A percentile compares a stretch with the other conserved stretches of the same genome.
phyloP scores from a whole-genome alignment of 2,797 vertebrate species.

The Champsocephalus gunnari region DNA sequence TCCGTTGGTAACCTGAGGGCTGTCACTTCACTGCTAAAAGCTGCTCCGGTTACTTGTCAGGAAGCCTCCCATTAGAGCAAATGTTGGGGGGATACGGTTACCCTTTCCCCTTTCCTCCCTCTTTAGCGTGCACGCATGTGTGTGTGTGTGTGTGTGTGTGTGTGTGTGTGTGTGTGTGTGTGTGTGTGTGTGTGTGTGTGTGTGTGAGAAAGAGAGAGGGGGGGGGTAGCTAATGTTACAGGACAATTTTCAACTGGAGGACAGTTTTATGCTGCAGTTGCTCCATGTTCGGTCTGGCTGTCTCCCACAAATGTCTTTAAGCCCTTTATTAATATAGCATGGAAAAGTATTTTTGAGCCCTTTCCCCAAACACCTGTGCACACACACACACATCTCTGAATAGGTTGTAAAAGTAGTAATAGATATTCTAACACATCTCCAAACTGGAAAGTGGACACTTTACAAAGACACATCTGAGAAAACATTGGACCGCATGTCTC shows the following conservation, averaged over 20 bases:
- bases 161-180: conserved; percentile 12
- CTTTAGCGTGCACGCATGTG: conserved; percentile 24
- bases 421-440: background rate
- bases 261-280: conserved; percentile 52
- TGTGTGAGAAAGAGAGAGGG: background rate
- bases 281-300: conserved; percentile 37
- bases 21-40: conserved; percentile 74
- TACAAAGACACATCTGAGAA: background rate
- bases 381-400: background rate
- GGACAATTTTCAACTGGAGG: conserved; percentile 66
- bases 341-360: background rate
- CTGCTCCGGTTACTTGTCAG: conserved; percentile 78
- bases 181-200: conserved; percentile 10
- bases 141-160: conserved; percentile 18
- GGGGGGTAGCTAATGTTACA: conserved; percentile 61
- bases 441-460: background rate
- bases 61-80: conserved; percentile 84
- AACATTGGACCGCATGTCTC: background rate
- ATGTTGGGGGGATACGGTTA: conserved; percentile 75
- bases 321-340: conserved; percentile 9
- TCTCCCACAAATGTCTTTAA: conserved; percentile 22
- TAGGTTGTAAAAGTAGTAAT: background rate
- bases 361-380: conserved; percentile 13
- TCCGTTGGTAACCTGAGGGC: conserved; percentile 74
- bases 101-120: conserved; percentile 67